A percentile compares a stretch with the other conserved stretches of the same genome.
Conservation (phyloP, 2,113 vertebrate species). For the Mirounga angustirostris region DNA sequence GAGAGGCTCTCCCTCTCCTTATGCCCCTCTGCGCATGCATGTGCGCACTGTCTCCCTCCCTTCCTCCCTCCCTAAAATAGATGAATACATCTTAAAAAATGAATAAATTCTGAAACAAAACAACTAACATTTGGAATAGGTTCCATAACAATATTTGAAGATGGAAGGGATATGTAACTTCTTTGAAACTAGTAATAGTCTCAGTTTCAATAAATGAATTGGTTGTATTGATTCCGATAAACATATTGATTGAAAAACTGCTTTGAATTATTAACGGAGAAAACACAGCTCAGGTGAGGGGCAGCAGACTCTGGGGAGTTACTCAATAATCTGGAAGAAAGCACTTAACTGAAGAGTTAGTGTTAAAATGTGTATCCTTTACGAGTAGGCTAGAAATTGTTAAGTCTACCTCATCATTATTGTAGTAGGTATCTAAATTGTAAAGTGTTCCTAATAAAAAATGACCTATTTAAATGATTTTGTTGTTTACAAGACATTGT, state of each 20-base stretch:
- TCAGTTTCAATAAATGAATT: neutral
- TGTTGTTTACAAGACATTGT: neutral
- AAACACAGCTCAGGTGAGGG: neutral
- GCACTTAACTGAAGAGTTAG: neutral
- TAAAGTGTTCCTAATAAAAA: neutral
- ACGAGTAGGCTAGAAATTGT: neutral
- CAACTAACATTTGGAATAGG: neutral
- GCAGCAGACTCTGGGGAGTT: neutral
- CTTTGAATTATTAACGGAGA: constrained; percentile 38
- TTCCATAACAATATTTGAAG: neutral
- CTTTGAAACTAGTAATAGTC: neutral
- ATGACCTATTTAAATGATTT: neutral
- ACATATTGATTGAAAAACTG: neutral
- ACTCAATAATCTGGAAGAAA: neutral
- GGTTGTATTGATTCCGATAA: neutral
- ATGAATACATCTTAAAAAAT: neutral
- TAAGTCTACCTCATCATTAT: neutral
- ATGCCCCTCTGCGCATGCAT: neutral
- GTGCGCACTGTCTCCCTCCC: neutral
- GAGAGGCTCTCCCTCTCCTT: neutral
- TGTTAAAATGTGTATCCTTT: neutral
- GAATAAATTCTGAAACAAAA: neutral
- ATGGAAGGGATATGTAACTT: neutral
- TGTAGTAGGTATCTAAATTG: neutral
- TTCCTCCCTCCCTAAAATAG: neutral